Conservation (phyloP, 2,888 invertebrate genomes). For the Bembecia ichneumoniformis region DNA sequence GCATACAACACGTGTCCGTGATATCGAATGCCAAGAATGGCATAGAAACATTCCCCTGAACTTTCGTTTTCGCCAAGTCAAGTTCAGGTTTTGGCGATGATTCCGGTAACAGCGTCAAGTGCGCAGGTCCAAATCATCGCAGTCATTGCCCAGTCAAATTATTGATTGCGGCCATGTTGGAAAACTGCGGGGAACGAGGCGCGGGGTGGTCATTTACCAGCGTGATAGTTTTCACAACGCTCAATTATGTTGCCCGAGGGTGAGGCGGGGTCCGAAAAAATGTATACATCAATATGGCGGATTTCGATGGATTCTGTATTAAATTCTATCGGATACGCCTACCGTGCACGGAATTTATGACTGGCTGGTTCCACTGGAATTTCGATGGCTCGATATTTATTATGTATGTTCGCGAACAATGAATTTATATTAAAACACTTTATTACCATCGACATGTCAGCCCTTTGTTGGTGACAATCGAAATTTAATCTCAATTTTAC, state of each 20-base stretch:
- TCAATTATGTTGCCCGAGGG: conserved; percentile 60
- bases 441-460: not conserved
- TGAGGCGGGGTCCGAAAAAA: conserved; percentile 45
- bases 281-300: conserved; percentile 60
- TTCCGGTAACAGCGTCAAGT: conserved; percentile 26
- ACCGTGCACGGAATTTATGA: conserved; percentile 42
- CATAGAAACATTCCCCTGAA: conserved; percentile 63
- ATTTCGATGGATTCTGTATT: conserved; percentile 57
- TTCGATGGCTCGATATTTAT: not conserved
- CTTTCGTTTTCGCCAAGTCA: conserved; percentile 72
- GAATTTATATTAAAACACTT: not conserved
- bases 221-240: conserved; percentile 71
- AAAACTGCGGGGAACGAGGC: conserved; percentile 46
- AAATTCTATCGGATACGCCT: conserved; percentile 61
- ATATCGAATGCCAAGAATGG: conserved; percentile 55
- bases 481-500: not conserved
- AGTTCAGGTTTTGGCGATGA: conserved; percentile 69
- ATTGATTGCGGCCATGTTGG: conserved; percentile 71
- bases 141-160: conserved; percentile 71
- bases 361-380: conserved; percentile 9
- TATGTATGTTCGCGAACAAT: not conserved
- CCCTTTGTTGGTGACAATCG: not conserved
- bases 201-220: conserved; percentile 53
- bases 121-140: conserved; percentile 69
- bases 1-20: not conserved